phyloP scores from a whole-genome alignment of 2,888 invertebrate genomes.

The Coenonympha glycerion region DNA sequence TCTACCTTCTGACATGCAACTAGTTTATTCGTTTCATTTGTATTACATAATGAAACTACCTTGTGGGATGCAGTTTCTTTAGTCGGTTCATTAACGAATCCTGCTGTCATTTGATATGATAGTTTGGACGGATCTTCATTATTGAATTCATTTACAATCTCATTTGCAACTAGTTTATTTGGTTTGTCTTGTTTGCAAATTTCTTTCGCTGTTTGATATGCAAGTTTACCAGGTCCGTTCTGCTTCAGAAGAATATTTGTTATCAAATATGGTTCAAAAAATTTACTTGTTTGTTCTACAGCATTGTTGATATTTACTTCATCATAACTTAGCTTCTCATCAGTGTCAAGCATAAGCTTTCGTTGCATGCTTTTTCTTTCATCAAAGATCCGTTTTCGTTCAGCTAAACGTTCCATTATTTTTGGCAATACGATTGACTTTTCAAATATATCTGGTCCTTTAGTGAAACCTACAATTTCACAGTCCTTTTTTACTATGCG shows the following conservation, averaged over 20 bases:
- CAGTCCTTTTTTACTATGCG: constrained; percentile 27
- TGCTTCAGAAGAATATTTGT: not conserved
- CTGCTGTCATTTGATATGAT: too few species aligned
- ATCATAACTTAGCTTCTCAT: not conserved
- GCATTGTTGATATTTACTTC: not conserved
- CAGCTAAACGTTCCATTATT: constrained; percentile 35
- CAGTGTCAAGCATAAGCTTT: constrained; percentile 28
- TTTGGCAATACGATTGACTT: constrained; percentile 39
- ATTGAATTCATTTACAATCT: not conserved
- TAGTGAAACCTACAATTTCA: constrained; percentile 29
- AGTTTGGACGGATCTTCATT: too few species aligned
- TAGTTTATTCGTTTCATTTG: not conserved
- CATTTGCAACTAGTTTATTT: not conserved
- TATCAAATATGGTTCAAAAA: too few species aligned
- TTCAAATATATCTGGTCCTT: constrained; percentile 40
- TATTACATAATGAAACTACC: not conserved
- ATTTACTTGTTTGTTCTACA: not conserved
- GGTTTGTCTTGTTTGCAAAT: not conserved
- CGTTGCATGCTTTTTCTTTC: constrained; percentile 17
- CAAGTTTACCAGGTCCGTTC: not conserved
- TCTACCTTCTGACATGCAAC: not conserved
- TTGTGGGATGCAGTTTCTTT: too few species aligned
- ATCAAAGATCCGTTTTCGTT: constrained; percentile 22
- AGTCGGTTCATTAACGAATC: too few species aligned
- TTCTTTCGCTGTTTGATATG: not conserved